Evolutionary conservation across 1,140 invertebrate genomes (phyloP).

Genomic region (Pseudomyrmex pallidus): DNA sequence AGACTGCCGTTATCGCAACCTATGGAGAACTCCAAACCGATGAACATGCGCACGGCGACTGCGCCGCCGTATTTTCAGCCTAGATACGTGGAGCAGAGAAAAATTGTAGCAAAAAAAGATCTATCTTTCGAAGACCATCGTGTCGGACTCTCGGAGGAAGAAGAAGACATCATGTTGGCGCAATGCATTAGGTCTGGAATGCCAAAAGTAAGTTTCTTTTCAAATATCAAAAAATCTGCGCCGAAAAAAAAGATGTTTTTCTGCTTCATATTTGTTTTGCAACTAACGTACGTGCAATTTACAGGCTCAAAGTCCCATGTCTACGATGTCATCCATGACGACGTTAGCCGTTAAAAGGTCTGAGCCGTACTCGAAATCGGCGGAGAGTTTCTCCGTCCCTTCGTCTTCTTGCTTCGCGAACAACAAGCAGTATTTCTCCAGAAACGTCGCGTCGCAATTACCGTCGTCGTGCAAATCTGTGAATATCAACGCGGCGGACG

Average conservation of each 20-base stretch:
- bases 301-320: conserved; percentile 12
- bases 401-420: conserved; percentile 8
- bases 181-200: conserved; percentile 81
- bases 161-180: conserved; percentile 80
- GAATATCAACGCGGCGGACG: not conserved
- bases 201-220: conserved; percentile 73
- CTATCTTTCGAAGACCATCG: conserved; percentile 70
- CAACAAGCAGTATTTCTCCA: conserved; percentile 10
- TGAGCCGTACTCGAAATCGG: not conserved
- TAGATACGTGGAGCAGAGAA: conserved; percentile 25
- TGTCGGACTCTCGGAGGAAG: conserved; percentile 78
- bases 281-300: not conserved
- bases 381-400: not conserved
- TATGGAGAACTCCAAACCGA: conserved; percentile 28
- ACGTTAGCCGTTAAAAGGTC: conserved; percentile 2
- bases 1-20: conserved; percentile 36
- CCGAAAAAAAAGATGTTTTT: not conserved
- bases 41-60: not conserved
- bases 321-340: not conserved
- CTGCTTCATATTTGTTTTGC: not conserved
- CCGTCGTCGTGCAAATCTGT: conserved; percentile 13
- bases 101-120: conserved; percentile 40
- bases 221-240: not conserved
- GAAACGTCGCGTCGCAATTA: not conserved
- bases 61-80: conserved; percentile 36